These are phyloP conservation scores for Drosophila novamexicana DNA, from an alignment of 1,140 invertebrate species.

Conservation along the genomic window DNA sequence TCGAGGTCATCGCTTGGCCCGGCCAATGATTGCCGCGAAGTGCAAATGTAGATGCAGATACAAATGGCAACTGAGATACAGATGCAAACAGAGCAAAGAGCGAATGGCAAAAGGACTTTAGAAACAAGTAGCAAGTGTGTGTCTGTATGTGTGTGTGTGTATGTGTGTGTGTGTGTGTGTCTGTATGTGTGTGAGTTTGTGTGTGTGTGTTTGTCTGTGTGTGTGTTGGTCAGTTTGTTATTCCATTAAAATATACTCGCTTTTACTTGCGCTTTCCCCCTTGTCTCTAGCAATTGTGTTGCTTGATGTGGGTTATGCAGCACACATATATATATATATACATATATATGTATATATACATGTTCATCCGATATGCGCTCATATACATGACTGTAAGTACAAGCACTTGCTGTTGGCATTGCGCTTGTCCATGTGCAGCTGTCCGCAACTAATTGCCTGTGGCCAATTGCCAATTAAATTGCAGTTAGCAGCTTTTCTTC, in stretches of 20 bases:
- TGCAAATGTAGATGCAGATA: neutral
- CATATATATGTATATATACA: neutral
- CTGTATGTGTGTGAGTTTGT: neutral
- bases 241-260: slow-evolving; percentile 12
- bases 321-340: neutral
- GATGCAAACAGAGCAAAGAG: slow-evolving; percentile 9
- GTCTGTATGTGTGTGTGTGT: neutral
- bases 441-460: slow-evolving; percentile 36
- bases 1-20: slow-evolving; percentile 2
- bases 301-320: neutral
- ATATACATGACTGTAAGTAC: slow-evolving; percentile 1
- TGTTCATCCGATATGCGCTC: neutral
- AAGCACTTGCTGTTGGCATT: slow-evolving; percentile 1
- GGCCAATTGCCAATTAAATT: slow-evolving; percentile 55
- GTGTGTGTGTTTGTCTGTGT: neutral
- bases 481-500: slow-evolving; percentile 30
- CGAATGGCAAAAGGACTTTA: slow-evolving; percentile 2
- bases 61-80: too few species aligned
- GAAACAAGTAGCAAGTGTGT: neutral
- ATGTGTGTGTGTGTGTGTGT: neutral
- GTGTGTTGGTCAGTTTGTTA: slow-evolving; percentile 3
- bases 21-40: slow-evolving; percentile 11
- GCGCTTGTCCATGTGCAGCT: slow-evolving; percentile 1
- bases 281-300: neutral
- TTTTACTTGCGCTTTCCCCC: neutral